phyloP scores from a whole-genome alignment of 30 jellyfish, hydroid and myxozoan genomes.

The Turritopsis dohrnii region DNA sequence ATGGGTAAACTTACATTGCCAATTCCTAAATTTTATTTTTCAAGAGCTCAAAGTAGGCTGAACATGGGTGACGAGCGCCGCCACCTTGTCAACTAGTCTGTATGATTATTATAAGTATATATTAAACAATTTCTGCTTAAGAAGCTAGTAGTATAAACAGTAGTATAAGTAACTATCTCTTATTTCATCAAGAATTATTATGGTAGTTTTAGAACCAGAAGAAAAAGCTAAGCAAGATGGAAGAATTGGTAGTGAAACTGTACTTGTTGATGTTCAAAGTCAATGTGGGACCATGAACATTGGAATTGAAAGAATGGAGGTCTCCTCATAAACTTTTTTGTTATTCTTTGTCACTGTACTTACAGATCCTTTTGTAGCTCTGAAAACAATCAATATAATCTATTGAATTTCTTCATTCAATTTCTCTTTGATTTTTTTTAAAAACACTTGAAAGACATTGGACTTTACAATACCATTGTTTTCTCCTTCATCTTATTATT shows the following conservation, averaged over 20 bases:
- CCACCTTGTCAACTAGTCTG: too few relatives aligned
- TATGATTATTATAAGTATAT: too few relatives aligned
- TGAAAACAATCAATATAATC: not conserved
- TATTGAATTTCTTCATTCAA: not conserved
- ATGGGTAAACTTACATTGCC: too few relatives aligned
- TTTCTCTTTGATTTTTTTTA: too few relatives aligned
- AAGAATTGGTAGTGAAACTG: slow-evolving; percentile 85
- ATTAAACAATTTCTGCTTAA: not conserved
- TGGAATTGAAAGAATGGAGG: slow-evolving; percentile 88
- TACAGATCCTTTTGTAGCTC: not conserved
- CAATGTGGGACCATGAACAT: slow-evolving; percentile 97
- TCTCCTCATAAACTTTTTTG: not conserved
- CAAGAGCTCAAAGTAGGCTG: too few relatives aligned
- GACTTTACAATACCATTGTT: too few relatives aligned
- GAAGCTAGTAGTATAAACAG: not conserved
- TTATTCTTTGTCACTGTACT: not conserved
- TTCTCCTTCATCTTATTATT: not conserved
- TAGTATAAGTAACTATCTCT: too few relatives aligned
- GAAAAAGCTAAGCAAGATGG: slow-evolving; percentile 84
- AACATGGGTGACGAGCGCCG: too few relatives aligned
- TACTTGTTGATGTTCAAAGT: slow-evolving; percentile 72
- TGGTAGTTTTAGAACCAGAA: slow-evolving; percentile 43
- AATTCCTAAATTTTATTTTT: too few relatives aligned
- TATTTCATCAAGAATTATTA: too few relatives aligned
- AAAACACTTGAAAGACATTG: too few relatives aligned